These are phyloP conservation scores for Chondrilla cf. caribensis DNA, from an alignment of 37 sponge, comb jelly and placozoan species.

Conservation along the genomic window DNA sequence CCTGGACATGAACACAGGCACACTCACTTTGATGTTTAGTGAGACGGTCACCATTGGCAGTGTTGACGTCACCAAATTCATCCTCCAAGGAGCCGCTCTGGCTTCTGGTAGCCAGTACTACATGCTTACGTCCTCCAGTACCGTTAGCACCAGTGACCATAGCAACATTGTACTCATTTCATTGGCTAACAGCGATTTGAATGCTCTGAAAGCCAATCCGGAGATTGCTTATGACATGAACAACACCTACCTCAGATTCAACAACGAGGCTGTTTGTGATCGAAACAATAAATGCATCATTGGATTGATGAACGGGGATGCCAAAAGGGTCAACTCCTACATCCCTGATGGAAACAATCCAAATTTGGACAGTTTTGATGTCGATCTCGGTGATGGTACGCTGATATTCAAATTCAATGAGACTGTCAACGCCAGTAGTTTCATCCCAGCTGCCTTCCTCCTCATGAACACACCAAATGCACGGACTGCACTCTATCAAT, in stretches of 20 bases:
- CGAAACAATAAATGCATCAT: constrained; percentile 38
- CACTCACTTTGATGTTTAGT: constrained; percentile 55
- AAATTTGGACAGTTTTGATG: constrained; percentile 42
- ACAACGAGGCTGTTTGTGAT: constrained; percentile 56
- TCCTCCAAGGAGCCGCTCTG: constrained; percentile 34
- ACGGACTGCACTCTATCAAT: constrained; percentile 41
- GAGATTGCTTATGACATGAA: constrained; percentile 49
- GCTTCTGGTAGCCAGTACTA: constrained; percentile 30
- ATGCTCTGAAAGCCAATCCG: constrained; percentile 70
- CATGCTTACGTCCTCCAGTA: constrained; percentile 34
- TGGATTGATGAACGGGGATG: constrained; percentile 62
- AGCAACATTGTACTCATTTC: constrained; percentile 37
- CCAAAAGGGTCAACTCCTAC: constrained; percentile 22
- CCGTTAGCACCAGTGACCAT: constrained; percentile 12
- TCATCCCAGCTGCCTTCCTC: constrained; percentile 49
- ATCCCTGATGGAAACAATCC: constrained; percentile 60
- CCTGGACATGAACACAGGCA: constrained; percentile 61
- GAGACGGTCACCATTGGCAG: constrained; percentile 67
- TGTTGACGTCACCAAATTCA: constrained; percentile 37
- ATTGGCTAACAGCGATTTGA: constrained; percentile 60
- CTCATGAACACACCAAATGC: constrained; percentile 81
- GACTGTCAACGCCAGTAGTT: constrained; percentile 59
- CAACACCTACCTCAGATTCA: constrained; percentile 65
- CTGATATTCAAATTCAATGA: constrained; percentile 76
- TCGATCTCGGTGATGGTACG: constrained; percentile 55